Evolutionary conservation across 2,797 vertebrate genomes (phyloP), one percentile per base, ranked within the genome.

Genomic region (Taenioides sp.): DNA sequence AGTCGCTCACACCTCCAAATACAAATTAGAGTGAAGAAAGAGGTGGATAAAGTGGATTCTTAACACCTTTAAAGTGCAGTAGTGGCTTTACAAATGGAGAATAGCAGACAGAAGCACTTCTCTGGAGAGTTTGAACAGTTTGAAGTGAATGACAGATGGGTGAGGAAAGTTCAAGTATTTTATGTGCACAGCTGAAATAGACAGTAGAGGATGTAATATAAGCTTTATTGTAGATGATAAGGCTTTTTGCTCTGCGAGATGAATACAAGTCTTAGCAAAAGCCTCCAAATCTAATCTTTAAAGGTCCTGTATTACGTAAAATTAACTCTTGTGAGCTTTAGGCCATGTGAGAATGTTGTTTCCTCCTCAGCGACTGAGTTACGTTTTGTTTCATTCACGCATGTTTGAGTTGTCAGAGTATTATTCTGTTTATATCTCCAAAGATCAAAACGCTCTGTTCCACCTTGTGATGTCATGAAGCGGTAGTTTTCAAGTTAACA

Each of bases 1-100:
- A 20, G 79, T 83, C 75, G 72, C 75, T 79, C 76, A 90, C 74
- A 84, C 71, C 78, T 82, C 31, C 65, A 34, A 55, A 78, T 71
- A 74, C 79, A 84, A 82, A 84, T 80, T 34, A 75, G 37, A 61
- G 17, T 68, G 49, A 67, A 81, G 40, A 61, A 70, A 16, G 64
- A 54, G 2, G 54, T 47, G 64, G 76, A 80, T 76, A 77, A 18
- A 65, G 3, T 14, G 22, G 20, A 7, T 50, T 71, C 74, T 67
- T 43, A n/a, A 70, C 58, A 65, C 73, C 17, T 69, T 75, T 54
- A 43, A 17, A 71, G 55, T 67, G 62, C 25, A 79, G 73, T n/a
- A 31, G 23, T 28, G 58, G n/a, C 62, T 68, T 58, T 27, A 68
- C 6, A 67, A 71, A 71, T 70, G 62, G 34, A 69, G 63, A 50